Base-by-base conservation (phyloP, 2,888 invertebrate genomes). In the Metopia argyrocephala region DNA sequence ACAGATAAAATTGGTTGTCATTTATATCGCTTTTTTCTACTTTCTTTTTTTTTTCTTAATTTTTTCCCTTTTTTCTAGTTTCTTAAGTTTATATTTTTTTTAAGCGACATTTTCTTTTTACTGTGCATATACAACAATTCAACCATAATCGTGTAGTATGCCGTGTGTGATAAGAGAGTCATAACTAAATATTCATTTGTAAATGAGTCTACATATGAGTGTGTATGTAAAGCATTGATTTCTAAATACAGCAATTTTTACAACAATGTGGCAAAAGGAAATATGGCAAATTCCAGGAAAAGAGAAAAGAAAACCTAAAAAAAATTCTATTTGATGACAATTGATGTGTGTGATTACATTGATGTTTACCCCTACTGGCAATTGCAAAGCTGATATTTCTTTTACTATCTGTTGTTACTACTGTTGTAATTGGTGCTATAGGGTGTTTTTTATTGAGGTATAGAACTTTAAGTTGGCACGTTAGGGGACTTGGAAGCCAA, bases 291-390 rank as follows among this genome's bases (percentile, higher is more conserved):
- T 5, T n/a, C 54, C 27, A 25, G 3, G 9, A 65, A 38, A 50
- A 50, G 2, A 2, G 18, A 20, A 61, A 27, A 5, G 38, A n/a
- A 73, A 56, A 21, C 28, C 61, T 50, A 15, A 38, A 73, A 23
- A 64, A 64, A 54, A 46, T 73, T 27, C 27, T 27, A 59, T 38
- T 27, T 46, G 56, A 57, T 50, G 31, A n/a, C 54, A 64, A 56
- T 73, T 56, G 54, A 73, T 74, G 45, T 20, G 15, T 38, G 18
- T 57, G 57, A 74, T 48, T 59, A 27, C 65, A 38, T 18, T 50
- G 31, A 28, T 31, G 46, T 18, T 31, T 15, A 3, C 6, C 38
- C 27, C 28, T 31, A 18, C 7, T n/a, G n/a, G 5, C 12, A 5
- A 46, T 28, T 9, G 28, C 6, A 9, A 5, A 56, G 27, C 45